Base-by-base conservation (phyloP, 1,140 invertebrate species). In the Episyrphus balteatus region DNA sequence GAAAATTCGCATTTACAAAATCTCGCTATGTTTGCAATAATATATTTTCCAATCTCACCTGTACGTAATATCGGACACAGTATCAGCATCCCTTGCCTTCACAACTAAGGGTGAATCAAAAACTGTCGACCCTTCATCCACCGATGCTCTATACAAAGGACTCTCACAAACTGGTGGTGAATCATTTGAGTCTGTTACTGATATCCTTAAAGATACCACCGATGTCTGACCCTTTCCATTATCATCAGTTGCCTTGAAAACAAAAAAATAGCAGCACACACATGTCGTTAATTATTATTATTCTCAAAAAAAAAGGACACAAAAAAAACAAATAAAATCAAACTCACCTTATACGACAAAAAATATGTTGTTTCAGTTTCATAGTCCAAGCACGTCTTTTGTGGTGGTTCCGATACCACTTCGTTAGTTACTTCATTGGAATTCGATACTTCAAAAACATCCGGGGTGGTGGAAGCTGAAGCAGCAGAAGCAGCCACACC, bases 121-220 rank as follows among this genome's bases (percentile, higher is more conserved):
- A 49, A 83, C 82, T 5, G 78, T 72, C 2, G 87, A 78, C 1
- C 86, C 86, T 62, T 94, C 90, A 54, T 92, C 83, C 14, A 92
- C 84, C 5, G 84, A 83, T 1, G 83, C 82, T 8, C 80, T 76
- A 65, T 90, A 91, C 11, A 80, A 72, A 0, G 78, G 70, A 44
- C 80, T 81, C 9, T 76, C 70, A 65, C 92, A 92, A 10, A 76
- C 72, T 0, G 90, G 89, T 0, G 83, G 73, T 59, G 89, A 92
- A 67, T 96, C 92, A 59, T 95, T 94, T 31, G 81, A 82, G 65
- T 95, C 90, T 0, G 73, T 71, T 1, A 95, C 68, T 0, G 79
- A 75, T 7, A 97, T 82, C 51, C 82, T 81, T 0, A 97, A 71
- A 0, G 88, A 82, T 0, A 88, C 83, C 17, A 82, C 81, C 11